These are phyloP conservation scores for Marcusenius ussheri DNA, from an alignment of 2,113 vertebrate species.

Conservation along the genomic window DNA sequence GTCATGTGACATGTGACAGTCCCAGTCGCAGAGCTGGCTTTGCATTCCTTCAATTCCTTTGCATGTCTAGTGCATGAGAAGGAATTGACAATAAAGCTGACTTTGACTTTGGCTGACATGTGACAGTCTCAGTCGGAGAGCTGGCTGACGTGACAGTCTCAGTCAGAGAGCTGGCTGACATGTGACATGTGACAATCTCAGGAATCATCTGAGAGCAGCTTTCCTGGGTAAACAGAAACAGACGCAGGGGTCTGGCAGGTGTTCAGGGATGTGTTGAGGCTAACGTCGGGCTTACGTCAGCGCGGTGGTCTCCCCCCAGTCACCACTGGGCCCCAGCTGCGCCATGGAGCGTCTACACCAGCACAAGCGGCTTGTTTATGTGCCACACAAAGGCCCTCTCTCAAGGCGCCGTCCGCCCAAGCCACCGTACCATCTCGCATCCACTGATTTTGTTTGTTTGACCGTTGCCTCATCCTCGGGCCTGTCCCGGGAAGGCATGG, in stretches of 20 bases:
- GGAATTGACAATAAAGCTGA: no score
- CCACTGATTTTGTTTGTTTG: conserved; percentile 37
- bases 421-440: conserved; percentile 18
- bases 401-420: conserved; percentile 28
- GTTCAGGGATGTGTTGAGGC: neutral
- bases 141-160: no score
- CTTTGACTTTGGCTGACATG: neutral
- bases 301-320: conserved; percentile 20
- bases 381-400: conserved; percentile 45
- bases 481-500: neutral
- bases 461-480: neutral
- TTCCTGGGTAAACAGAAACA: neutral
- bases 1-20: neutral
- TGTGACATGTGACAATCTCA: neutral
- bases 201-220: neutral
- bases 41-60: no score
- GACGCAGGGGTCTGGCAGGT: neutral
- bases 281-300: conserved; percentile 9
- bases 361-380: conserved; percentile 48
- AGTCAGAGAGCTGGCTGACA: neutral
- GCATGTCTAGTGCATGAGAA: no score
- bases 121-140: no score
- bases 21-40: no score
- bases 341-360: conserved; percentile 34
- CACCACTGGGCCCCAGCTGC: conserved; percentile 29